Conservation (phyloP, 1,140 invertebrate species). For the Popillia japonica region DNA sequence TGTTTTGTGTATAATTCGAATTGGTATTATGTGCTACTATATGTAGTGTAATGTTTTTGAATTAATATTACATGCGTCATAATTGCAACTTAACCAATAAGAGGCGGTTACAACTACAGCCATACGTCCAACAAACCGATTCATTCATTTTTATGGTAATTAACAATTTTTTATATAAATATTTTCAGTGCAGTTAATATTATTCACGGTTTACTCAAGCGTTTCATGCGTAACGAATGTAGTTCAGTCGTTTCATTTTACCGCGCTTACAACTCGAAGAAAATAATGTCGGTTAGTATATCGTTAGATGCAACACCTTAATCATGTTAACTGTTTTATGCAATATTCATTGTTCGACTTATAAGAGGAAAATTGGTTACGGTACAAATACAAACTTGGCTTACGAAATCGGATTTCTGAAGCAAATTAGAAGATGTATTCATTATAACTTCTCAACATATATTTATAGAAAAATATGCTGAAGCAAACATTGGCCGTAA, state of each 20-base stretch:
- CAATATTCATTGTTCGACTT: not conserved
- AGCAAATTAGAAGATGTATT: not conserved
- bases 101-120: too few species aligned
- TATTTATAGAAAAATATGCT: not conserved
- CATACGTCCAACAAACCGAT: not conserved
- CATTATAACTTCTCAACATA: not conserved
- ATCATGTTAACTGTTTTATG: not conserved
- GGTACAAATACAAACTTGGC: not conserved
- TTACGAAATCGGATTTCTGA: not conserved
- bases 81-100: too few species aligned
- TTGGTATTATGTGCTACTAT: too few species aligned
- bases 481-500: too few species aligned
- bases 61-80: too few species aligned
- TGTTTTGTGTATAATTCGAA: too few species aligned
- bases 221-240: constrained; percentile 9
- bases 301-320: constrained; percentile 11
- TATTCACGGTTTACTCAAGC: constrained; percentile 4
- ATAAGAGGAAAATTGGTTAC: not conserved
- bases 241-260: constrained; percentile 13
- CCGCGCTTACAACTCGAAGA: not conserved
- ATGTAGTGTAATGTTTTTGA: too few species aligned
- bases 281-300: constrained; percentile 19
- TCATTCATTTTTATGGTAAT: constrained; percentile 10
- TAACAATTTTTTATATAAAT: not conserved
- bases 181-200: not conserved